A percentile compares a stretch with the other conserved stretches of the same genome.
Conservation (phyloP, 2,797 vertebrate genomes). For the Clarias platycephalus region DNA sequence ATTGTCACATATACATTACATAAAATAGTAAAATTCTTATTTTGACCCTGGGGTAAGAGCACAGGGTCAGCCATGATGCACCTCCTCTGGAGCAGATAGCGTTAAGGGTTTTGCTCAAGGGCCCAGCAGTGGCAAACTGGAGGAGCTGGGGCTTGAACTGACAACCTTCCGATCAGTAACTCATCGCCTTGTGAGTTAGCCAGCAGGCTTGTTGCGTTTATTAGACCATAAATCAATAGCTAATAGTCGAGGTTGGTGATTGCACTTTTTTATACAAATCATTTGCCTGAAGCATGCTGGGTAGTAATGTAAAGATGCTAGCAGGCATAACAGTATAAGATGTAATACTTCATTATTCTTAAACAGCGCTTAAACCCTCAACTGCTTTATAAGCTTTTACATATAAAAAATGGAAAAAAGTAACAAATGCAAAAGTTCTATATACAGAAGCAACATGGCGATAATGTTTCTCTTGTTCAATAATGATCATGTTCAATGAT, state of each 20-base stretch:
- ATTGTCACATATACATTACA: too few species aligned
- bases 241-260: slow-evolving; percentile 12
- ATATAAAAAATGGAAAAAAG: too few species aligned
- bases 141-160: too few species aligned
- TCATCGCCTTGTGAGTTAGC: neutral
- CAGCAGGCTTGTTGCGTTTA: slow-evolving; percentile 13
- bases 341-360: neutral
- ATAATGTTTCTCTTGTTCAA: neutral
- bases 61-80: too few species aligned
- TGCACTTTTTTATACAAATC: neutral
- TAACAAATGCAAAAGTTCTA: neutral
- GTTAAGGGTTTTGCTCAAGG: too few species aligned
- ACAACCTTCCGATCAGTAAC: too few species aligned
- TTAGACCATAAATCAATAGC: slow-evolving; percentile 20
- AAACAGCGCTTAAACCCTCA: neutral
- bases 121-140: too few species aligned
- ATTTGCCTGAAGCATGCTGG: neutral
- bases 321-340: neutral
- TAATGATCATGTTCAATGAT: neutral
- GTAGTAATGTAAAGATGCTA: neutral
- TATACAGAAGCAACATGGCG: neutral
- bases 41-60: too few species aligned
- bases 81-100: too few species aligned
- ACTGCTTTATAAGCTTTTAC: neutral
- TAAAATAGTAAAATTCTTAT: too few species aligned